phyloP scores from a whole-genome alignment of 2,113 vertebrate genomes.

The Hiodon alosoides region DNA sequence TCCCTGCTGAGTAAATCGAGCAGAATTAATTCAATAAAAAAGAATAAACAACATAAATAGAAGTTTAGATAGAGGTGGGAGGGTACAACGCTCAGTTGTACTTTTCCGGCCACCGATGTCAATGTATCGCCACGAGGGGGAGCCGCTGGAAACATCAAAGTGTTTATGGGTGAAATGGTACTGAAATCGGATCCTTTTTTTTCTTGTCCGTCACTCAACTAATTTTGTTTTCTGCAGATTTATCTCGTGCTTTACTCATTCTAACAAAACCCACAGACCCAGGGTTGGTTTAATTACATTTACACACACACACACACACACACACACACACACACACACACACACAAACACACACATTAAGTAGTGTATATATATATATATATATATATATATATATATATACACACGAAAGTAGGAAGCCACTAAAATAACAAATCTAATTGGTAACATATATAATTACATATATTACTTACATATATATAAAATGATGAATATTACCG shows the following conservation, averaged over 20 bases:
- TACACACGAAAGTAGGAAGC: no score
- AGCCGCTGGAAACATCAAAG: conserved; percentile 33
- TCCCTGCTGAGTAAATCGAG: no score
- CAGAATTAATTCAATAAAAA: not conserved
- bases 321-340: no score
- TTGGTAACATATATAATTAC: conserved; percentile 8
- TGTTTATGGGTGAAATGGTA: conserved; percentile 24
- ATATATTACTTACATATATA: not conserved
- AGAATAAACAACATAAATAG: not conserved
- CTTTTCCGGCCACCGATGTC: not conserved
- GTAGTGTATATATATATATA: no score
- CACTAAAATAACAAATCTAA: no score
- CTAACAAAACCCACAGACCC: no score
- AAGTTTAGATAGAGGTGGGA: no score
- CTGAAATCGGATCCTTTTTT: conserved; percentile 12
- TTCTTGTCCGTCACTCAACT: conserved; percentile 9
- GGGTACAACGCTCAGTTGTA: no score
- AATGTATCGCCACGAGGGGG: conserved; percentile 56
- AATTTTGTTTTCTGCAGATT: not conserved
- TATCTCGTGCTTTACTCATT: not conserved
- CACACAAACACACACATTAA: no score
- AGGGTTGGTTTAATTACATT: no score
- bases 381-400: no score
- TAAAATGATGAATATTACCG: conserved; percentile 1
- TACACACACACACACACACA: no score